Evolutionary conservation across 2,113 vertebrate genomes (phyloP), one percentile per base, ranked within the genome.

Genomic region (Anhinga anhinga): DNA sequence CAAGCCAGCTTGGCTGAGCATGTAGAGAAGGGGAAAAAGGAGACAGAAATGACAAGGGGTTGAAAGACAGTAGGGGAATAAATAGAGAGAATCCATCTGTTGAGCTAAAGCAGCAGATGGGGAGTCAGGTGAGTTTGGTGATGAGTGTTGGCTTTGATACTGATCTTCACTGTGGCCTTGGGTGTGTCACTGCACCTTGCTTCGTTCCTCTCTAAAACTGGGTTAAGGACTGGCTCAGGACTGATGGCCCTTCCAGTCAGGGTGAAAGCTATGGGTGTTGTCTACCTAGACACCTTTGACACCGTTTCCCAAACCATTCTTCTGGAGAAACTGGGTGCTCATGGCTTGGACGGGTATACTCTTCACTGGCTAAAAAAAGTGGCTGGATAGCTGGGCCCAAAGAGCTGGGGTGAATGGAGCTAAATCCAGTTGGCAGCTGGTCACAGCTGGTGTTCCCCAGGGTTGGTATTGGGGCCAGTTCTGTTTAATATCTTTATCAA

Each of bases 221-320:
- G 25, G 11, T 2, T 36, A n/a, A 32, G 17, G 17, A n/a, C 36
- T 16, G 10, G 3, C 12, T 49, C 38, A 61, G 44, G 45, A 44
- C 11, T 1, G 0, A 38, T 15, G 22, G 19, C 1, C 30, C 5
- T 65, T 44, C 6, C 32, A 23, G 5, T 11, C 15, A 32, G 8
- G 17, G 13, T 34, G 20, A 63, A 27, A 55, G 7, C 53, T 67
- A 15, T 44, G 42, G 42, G 15, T 15, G 42, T 44, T 44, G 42
- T 44, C 42, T 44, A 44, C 42, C 42, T 44, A 44, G 42, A 15
- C 42, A 7, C 44, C 17, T 45, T 45, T 45, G 17, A 45, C 44
- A 45, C 44, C 44, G 15, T 45, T 45, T 45, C 44, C 44, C 44
- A 45, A 17, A 45, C 16, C 16, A 45, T 45, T 45, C 44, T 45